phyloP scores from a whole-genome alignment of 2,113 vertebrate genomes.

The Pholis gunnellus region DNA sequence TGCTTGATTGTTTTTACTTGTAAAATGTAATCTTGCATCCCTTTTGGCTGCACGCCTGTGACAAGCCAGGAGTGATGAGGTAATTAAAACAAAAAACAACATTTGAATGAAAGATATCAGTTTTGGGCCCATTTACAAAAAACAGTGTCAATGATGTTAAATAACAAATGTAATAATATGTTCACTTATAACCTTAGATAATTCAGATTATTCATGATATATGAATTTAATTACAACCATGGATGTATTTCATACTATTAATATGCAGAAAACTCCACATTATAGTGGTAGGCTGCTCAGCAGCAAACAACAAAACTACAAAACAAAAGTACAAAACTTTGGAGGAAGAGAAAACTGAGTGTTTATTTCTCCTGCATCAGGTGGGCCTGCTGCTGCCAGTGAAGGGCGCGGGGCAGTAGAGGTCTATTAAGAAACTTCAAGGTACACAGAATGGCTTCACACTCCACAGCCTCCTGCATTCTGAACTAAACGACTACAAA shows the following conservation, averaged over 20 bases:
- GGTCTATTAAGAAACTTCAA: slow-evolving; percentile 8
- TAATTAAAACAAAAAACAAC: too few relatives aligned
- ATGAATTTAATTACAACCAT: background rate
- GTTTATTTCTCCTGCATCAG: slow-evolving; percentile 17
- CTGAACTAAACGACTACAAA: slow-evolving; percentile 19
- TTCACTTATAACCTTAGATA: background rate
- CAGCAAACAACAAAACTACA: background rate
- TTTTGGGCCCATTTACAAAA: too few relatives aligned
- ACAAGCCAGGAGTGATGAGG: background rate
- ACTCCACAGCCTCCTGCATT: slow-evolving; percentile 36
- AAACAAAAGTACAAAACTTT: background rate
- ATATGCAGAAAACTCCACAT: background rate
- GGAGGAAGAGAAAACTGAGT: slow-evolving; percentile 5
- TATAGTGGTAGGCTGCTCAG: background rate
- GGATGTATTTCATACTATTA: too few relatives aligned
- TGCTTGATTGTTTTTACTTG: background rate
- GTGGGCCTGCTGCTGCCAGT: slow-evolving; percentile 10
- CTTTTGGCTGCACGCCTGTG: background rate
- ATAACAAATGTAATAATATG: background rate
- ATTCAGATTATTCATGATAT: background rate
- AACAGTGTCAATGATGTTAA: background rate
- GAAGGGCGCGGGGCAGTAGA: background rate
- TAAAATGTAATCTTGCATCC: background rate
- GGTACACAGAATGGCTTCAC: slow-evolving; percentile 57
- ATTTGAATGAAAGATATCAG: too few relatives aligned